These are phyloP conservation scores for Martes martes DNA, from an alignment of 2,113 vertebrate species.

Conservation along the genomic window DNA sequence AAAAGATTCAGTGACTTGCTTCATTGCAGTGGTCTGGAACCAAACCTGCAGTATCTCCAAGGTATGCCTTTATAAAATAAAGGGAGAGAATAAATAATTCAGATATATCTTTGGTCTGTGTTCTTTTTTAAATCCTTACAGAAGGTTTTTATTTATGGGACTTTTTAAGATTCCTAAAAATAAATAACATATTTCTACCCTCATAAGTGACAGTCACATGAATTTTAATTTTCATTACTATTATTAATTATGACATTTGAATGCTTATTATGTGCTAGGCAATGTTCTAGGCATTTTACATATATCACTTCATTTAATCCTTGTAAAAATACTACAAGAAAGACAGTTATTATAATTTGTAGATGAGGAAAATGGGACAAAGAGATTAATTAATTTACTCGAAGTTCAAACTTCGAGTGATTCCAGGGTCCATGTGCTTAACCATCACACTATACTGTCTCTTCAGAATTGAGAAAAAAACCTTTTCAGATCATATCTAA, in stretches of 20 bases:
- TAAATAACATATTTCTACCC: not conserved
- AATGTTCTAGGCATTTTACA: not conserved
- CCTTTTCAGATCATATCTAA: not conserved
- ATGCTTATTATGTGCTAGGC: not conserved
- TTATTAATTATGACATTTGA: not conserved
- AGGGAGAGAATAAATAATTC: not conserved
- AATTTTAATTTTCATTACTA: not conserved
- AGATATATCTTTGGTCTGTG: conserved; percentile 3
- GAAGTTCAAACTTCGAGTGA: not conserved
- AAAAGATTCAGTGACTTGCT: not conserved
- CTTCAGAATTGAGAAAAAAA: not conserved
- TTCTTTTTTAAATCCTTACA: not conserved
- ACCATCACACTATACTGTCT: not conserved
- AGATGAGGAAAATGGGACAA: conserved; percentile 16
- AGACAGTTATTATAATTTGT: not conserved
- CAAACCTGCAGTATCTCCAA: not conserved
- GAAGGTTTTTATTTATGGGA: conserved; percentile 24
- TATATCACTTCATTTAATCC: not conserved
- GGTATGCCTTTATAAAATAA: not conserved
- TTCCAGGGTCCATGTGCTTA: not conserved
- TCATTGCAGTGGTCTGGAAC: not conserved
- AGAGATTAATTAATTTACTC: not conserved
- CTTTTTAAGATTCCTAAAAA: not conserved
- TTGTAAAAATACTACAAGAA: not conserved
- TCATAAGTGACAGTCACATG: not conserved